Percentiles rank a stretch among this genome's conserved stretches.
Conservation (phyloP, 2,113 vertebrate genomes). For the Plecturocebus donacophilus region DNA sequence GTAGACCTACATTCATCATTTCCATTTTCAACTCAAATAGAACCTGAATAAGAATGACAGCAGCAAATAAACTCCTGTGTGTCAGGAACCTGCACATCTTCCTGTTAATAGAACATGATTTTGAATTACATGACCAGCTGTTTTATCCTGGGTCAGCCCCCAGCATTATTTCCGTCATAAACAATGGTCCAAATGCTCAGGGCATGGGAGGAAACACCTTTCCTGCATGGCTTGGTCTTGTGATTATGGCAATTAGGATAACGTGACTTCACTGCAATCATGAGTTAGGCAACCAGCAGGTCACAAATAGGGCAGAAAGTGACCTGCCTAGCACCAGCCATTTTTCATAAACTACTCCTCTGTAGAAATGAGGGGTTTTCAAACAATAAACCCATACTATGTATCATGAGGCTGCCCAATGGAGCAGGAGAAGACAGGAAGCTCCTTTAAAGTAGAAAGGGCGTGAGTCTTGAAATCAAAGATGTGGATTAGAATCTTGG, state of each 20-base stretch:
- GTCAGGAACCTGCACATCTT: slow-evolving; percentile 45
- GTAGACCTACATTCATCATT: not conserved
- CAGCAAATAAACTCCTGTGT: not conserved
- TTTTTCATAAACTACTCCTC: not conserved
- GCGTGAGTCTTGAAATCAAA: not conserved
- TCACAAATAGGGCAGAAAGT: not conserved
- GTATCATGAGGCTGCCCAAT: not conserved
- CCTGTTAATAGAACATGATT: slow-evolving; percentile 66
- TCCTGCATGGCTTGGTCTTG: slow-evolving; percentile 62
- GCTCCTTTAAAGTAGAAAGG: not conserved
- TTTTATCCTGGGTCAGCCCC: slow-evolving; percentile 45
- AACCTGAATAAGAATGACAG: slow-evolving; percentile 12
- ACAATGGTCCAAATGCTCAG: slow-evolving; percentile 54
- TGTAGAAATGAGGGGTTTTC: not conserved
- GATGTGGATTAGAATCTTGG: not conserved
- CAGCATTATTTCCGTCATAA: slow-evolving; percentile 68
- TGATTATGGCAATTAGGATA: slow-evolving; percentile 61
- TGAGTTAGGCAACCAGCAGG: slow-evolving; percentile 50
- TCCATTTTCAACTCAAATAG: not conserved
- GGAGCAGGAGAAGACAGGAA: not conserved
- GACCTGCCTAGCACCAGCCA: not conserved
- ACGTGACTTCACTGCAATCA: slow-evolving; percentile 63
- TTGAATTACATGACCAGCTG: slow-evolving; percentile 52
- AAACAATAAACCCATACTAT: not conserved
- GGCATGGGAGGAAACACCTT: slow-evolving; percentile 79